phyloP scores from a whole-genome alignment of 2,113 vertebrate species.

The Panthera uncia region DNA sequence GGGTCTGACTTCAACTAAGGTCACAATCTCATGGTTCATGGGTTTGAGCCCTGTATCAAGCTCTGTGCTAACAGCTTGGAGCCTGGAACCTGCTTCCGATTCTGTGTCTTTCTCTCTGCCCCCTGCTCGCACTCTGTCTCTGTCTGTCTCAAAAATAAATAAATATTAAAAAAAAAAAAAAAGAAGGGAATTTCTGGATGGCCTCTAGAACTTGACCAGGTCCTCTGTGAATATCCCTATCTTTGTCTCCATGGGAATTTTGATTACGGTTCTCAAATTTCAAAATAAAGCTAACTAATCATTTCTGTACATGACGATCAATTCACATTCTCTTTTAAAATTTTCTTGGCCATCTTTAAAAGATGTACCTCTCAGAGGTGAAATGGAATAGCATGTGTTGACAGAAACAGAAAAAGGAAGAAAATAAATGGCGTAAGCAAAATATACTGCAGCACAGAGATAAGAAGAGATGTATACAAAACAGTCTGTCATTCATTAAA shows the following conservation, averaged over 20 bases:
- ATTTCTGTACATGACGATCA: not conserved
- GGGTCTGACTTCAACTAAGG: too few relatives aligned
- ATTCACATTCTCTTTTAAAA: conserved; percentile 18
- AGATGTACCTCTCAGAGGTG: conserved; percentile 1
- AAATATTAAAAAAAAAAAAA: too few relatives aligned
- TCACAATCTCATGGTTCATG: too few relatives aligned
- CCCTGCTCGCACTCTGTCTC: too few relatives aligned
- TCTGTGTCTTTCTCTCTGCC: too few relatives aligned
- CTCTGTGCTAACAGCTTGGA: too few relatives aligned
- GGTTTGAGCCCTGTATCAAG: too few relatives aligned
- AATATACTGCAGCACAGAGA: not conserved
- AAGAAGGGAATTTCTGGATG: not conserved
- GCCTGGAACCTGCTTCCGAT: too few relatives aligned
- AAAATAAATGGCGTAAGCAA: not conserved
- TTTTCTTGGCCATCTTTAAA: not conserved
- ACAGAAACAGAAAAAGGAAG: not conserved
- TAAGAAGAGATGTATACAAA: conserved; percentile 35
- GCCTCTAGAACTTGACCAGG: not conserved
- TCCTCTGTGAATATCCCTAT: not conserved
- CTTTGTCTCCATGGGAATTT: not conserved
- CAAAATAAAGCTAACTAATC: not conserved
- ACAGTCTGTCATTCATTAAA: not conserved
- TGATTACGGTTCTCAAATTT: not conserved
- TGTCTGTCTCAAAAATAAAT: too few relatives aligned
- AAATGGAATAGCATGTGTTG: conserved; percentile 5